Evolutionary conservation across 2,888 invertebrate genomes (phyloP), one percentile per base, ranked within the genome.

Genomic region (Agrochola circellaris): DNA sequence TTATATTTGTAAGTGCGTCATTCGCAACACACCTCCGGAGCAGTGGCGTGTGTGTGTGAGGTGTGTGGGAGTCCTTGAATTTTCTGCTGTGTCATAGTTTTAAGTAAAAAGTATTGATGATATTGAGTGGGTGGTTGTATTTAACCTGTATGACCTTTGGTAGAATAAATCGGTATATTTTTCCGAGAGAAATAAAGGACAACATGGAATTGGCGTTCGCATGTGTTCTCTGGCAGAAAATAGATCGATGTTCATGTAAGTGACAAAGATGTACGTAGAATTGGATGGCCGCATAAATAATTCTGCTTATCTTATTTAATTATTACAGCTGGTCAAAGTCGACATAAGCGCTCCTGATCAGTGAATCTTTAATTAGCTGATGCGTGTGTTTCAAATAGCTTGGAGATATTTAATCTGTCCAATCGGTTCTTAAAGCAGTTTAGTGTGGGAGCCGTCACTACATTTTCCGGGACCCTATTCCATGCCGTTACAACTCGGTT

Each of bases 11-110:
- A 48, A 65, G 70, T 87, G 85, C 85, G 85, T 87, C 85, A 85
- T 76, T 38, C 72, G 51, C 45, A 69, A 82, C 85, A 87, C 85
- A 70, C 87, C 87, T 85, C 74, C 76, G 23, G 65, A 26, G 30
- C 58, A 13, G 48, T 23, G n/a, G 30, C 66, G 20, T 77, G 17
- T 64, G 58, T 64, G 42, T 0, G 65, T 68, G 51, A 1, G 11
- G 20, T 74, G 17, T 38, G 23, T 75, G 48, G 34, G n/a, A 38
- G 23, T 26, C 58, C 51, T 73, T 77, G 30, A 56, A 30, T 75
- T 66, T 77, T 77, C 2, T 82, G 78, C 69, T 58, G 34, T 48
- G 69, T 83, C 82, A 85, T 69, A 62, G 66, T 66, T 70, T 73
- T 45, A 81, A 58, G 68, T 85, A 45, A 54, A 60, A 51, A 51